phyloP scores from a whole-genome alignment of 2,888 invertebrate species.

The Mythimna pallens region DNA sequence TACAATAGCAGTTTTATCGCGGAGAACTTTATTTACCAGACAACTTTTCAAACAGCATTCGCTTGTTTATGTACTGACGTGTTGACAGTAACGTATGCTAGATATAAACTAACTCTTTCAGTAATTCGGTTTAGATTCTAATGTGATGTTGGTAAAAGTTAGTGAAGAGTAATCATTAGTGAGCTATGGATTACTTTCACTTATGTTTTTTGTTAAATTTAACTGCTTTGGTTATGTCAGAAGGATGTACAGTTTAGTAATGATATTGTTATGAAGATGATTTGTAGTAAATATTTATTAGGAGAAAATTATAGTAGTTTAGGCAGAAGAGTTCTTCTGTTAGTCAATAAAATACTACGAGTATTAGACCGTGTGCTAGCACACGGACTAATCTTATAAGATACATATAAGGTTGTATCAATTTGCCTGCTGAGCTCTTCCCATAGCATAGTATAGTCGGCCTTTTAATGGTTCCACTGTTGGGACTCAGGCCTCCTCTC shows the following conservation, averaged over 20 bases:
- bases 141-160: slow-evolving; percentile 51
- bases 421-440: no score
- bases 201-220: slow-evolving; percentile 1
- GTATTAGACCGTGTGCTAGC: no score
- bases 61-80: not conserved
- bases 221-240: slow-evolving; percentile 21
- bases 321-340: no score
- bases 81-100: slow-evolving; percentile 28
- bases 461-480: no score
- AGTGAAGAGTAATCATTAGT: slow-evolving; percentile 21
- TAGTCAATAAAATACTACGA: no score
- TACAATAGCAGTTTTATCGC: no score
- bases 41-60: not conserved
- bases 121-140: slow-evolving; percentile 36
- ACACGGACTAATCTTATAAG: no score
- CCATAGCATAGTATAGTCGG: no score
- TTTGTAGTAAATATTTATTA: not conserved
- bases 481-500: no score
- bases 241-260: slow-evolving; percentile 5
- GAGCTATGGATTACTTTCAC: slow-evolving; percentile 46
- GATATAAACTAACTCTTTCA: slow-evolving; percentile 11
- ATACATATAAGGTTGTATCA: no score
- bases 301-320: no score
- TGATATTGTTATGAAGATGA: not conserved
- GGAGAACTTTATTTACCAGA: no score